Evolutionary conservation across 2,113 vertebrate genomes (phyloP), one percentile per base, ranked within the genome.

Genomic region (Malurus alboscapulatus): DNA sequence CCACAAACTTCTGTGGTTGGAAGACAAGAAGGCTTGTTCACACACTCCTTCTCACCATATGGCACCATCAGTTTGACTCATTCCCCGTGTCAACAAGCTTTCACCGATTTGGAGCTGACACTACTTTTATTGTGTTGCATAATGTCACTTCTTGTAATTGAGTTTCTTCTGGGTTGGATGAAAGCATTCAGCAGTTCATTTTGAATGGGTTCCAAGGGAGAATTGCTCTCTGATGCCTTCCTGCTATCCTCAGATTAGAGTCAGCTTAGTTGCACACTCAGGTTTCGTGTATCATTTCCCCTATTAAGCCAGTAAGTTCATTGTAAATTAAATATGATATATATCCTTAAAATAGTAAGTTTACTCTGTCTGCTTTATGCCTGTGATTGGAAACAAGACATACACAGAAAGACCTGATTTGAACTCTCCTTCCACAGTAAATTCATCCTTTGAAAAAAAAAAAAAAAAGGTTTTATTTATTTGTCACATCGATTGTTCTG

Each of bases 1-100:
- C 65, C 65, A 77, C 21, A 85, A 61, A 47, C 87, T 82, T 72
- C n/a, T 55, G 58, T 59, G 74, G 47, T 27, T 55, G 47, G 74
- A 61, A 73, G 66, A 91, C 30, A 67, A 47, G 32, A 26, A 68
- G 54, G 18, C 42, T 85, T 90, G 63, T 85, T 96, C 91, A 76
- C 93, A 83, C 57, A 69, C 80, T 93, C 87, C 90, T 92, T 80
- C 59, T 76, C 57, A 89, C 72, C 89, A 81, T 90, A 95, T 89
- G 96, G 83, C 77, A 25, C 57, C 69, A 79, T 67, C 66, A 59
- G 51, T 86, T 94, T 89, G 92, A 96, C 89, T 96, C 89, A 95
- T 47, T 92, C 82, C 22, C 27, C 63, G 71, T 93, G 90, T 95
- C 91, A 95, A 96, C 77, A 84, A 38, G 38, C 55, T 44, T 73